Percentiles rank a stretch among this genome's conserved stretches.
phyloP scores from a whole-genome alignment of 2,113 vertebrate species.

The Antidorcas marsupialis region DNA sequence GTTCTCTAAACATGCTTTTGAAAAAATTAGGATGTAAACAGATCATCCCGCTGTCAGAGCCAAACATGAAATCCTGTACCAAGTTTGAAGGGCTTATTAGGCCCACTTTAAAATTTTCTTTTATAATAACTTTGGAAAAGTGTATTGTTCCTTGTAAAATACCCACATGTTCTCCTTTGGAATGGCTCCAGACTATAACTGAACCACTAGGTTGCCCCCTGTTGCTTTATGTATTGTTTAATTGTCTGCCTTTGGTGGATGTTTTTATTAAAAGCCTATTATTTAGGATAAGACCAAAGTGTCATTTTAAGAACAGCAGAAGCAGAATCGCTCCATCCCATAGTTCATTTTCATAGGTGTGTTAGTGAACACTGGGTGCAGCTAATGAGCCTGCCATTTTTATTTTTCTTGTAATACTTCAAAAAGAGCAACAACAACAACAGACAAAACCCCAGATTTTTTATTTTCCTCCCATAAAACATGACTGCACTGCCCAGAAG shows the following conservation, averaged over 20 bases:
- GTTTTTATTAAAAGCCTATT: conserved; percentile 85
- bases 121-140: conserved; percentile 78
- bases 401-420: conserved; percentile 72
- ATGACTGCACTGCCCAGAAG: conserved; percentile 52
- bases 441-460: conserved; percentile 45
- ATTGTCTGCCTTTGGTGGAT: conserved; percentile 85
- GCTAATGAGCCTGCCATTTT: conserved; percentile 72
- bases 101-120: conserved; percentile 77
- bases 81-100: conserved; percentile 56
- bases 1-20: not conserved
- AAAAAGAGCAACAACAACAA: conserved; percentile 72
- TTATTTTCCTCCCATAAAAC: conserved; percentile 74
- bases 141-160: conserved; percentile 80
- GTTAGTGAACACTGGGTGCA: conserved; percentile 48
- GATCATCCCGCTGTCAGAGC: not conserved
- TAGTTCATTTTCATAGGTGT: conserved; percentile 72
- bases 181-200: conserved; percentile 80
- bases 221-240: conserved; percentile 87
- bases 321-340: conserved; percentile 58
- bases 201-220: conserved; percentile 81
- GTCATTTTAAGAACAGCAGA: conserved; percentile 82
- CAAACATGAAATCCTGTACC: conserved; percentile 44
- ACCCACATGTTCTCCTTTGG: conserved; percentile 78
- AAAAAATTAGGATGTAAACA: not conserved
- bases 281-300: conserved; percentile 82